Percentiles rank a stretch among this genome's conserved stretches.
Conservation (phyloP, 2,888 invertebrate genomes). For the Crossocerus cetratus region DNA sequence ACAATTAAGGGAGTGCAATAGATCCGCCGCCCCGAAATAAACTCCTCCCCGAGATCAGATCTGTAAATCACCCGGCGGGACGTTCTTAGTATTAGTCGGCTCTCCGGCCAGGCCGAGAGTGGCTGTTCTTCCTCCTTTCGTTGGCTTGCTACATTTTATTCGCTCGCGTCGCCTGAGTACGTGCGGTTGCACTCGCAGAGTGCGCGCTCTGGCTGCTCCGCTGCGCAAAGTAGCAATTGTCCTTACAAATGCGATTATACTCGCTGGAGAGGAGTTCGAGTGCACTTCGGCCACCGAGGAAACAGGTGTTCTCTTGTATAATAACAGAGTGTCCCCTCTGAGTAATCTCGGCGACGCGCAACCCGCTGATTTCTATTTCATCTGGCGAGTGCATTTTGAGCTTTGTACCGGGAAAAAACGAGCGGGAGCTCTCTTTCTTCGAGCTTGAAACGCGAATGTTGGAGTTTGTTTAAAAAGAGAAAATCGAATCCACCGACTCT, state of each 20-base stretch:
- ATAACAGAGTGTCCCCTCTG: too few relatives aligned
- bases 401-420: too few relatives aligned
- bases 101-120: background rate
- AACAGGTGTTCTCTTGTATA: too few relatives aligned
- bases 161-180: background rate
- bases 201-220: background rate
- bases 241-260: background rate
- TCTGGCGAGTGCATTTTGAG: too few relatives aligned
- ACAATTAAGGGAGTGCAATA: constrained; percentile 47
- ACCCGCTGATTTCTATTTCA: too few relatives aligned
- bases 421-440: too few relatives aligned
- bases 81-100: constrained; percentile 19
- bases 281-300: too few relatives aligned
- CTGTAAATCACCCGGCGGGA: constrained; percentile 21
- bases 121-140: too few relatives aligned
- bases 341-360: too few relatives aligned
- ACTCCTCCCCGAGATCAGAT: constrained; percentile 43
- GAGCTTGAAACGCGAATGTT: too few relatives aligned
- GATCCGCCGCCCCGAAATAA: constrained; percentile 41
- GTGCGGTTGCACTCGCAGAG: background rate
- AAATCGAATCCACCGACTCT: too few relatives aligned
- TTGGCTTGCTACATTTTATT: background rate
- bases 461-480: too few relatives aligned
- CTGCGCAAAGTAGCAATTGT: background rate
- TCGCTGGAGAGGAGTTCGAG: background rate